phyloP scores from a whole-genome alignment of 1,140 invertebrate genomes.

The Drosophila lacteicornis region DNA sequence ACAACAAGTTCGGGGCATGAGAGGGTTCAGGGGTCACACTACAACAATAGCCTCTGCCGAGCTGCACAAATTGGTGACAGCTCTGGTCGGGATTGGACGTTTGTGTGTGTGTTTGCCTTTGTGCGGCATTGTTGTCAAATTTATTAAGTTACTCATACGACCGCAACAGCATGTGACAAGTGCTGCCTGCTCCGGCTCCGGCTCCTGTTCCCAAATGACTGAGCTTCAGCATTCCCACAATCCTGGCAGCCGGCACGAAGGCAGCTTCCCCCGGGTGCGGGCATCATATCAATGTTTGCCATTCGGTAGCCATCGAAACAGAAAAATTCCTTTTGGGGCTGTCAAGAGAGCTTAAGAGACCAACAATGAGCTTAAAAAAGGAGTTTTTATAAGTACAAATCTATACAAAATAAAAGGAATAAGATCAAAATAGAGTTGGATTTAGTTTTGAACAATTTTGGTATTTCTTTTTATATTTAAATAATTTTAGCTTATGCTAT shows the following conservation, averaged over 20 bases:
- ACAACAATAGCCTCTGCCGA: conserved; percentile 30
- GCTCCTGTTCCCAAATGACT: neutral
- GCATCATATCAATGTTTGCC: conserved; percentile 15
- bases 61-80: conserved; percentile 58
- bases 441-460: too few relatives aligned
- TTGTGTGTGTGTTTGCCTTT: conserved; percentile 64
- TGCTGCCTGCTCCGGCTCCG: neutral
- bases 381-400: neutral
- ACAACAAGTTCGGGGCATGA: neutral
- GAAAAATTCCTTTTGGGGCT: conserved; percentile 6
- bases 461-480: too few relatives aligned
- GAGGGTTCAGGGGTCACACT: conserved; percentile 1
- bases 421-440: too few relatives aligned
- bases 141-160: conserved; percentile 82
- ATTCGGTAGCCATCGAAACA: conserved; percentile 29
- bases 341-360: conserved; percentile 28
- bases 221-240: neutral
- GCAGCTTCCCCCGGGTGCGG: conserved; percentile 1
- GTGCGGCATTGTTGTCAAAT: conserved; percentile 77
- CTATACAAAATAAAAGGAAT: too few relatives aligned
- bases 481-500: too few relatives aligned
- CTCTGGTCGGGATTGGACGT: conserved; percentile 46
- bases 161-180: conserved; percentile 31
- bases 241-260: neutral
- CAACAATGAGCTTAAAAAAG: neutral